These are phyloP conservation scores for Caprella mutica DNA, from an alignment of 2,888 invertebrate genomes.

Conservation along the genomic window DNA sequence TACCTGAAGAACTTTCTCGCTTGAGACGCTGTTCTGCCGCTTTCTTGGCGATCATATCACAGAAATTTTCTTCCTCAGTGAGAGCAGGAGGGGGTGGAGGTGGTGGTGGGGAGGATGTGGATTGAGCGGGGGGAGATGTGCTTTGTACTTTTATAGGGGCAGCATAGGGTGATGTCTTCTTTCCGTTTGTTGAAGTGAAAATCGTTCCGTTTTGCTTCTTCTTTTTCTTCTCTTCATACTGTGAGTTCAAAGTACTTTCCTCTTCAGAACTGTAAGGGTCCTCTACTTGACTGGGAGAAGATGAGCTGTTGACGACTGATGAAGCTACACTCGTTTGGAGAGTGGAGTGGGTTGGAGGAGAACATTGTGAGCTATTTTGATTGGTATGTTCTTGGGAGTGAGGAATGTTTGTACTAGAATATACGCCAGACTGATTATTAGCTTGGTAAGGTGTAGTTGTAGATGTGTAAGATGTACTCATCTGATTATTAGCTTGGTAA, in stretches of 20 bases:
- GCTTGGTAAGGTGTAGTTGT: too few species aligned
- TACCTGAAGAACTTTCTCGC: conserved; percentile 31
- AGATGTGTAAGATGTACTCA: too few species aligned
- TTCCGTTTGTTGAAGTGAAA: conserved; percentile 13
- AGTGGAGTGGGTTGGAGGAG: too few species aligned
- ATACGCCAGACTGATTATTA: too few species aligned
- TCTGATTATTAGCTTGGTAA: too few species aligned
- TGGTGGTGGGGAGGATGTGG: conserved; percentile 8
- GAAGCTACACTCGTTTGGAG: too few species aligned
- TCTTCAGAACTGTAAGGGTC: conserved; percentile 55
- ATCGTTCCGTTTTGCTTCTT: conserved; percentile 28
- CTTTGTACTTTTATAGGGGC: conserved; percentile 24
- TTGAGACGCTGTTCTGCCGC: conserved; percentile 36
- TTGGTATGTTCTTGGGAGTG: too few species aligned
- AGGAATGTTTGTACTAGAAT: too few species aligned
- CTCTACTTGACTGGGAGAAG: conserved; percentile 34
- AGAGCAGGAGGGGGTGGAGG: background rate
- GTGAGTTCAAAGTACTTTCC: conserved; percentile 24
- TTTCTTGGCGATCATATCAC: conserved; percentile 37
- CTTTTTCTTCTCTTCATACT: conserved; percentile 27
- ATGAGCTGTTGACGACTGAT: conserved; percentile 33
- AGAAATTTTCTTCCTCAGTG: conserved; percentile 31
- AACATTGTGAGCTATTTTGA: too few species aligned
- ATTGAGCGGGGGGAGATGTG: background rate
- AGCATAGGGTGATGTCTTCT: conserved; percentile 30